Percentiles rank a stretch among this genome's conserved stretches.
Evolutionary conservation across 2,888 invertebrate genomes (phyloP).

Genomic region (Congeria kusceri): DNA sequence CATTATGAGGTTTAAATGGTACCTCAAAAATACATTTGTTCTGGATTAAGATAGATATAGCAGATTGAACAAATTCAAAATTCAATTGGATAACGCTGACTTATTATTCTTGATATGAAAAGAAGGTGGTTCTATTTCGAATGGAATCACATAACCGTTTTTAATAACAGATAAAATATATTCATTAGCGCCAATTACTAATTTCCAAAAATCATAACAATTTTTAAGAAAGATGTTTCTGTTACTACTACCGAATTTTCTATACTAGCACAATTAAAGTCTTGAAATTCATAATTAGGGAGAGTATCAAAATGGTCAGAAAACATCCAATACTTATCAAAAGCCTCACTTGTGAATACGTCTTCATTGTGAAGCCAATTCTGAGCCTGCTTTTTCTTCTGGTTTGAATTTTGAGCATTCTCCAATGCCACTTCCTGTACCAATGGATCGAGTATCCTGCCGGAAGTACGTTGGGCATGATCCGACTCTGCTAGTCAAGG

Average conservation of each 20-base stretch:
- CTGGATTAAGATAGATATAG: neutral
- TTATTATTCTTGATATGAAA: neutral
- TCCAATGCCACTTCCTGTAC: neutral
- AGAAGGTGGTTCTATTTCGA: neutral
- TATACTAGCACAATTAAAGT: neutral
- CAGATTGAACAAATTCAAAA: neutral
- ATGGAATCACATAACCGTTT: neutral
- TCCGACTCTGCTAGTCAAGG: neutral
- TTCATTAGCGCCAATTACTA: neutral
- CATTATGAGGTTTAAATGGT: neutral
- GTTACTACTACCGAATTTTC: neutral
- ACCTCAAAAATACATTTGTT: neutral
- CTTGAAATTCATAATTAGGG: neutral
- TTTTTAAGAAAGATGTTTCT: neutral
- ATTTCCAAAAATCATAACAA: slow-evolving; percentile 1
- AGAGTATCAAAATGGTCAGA: no score
- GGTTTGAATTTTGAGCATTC: neutral
- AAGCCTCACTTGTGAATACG: no score
- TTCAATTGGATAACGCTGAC: neutral
- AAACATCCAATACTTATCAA: no score
- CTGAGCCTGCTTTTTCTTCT: no score
- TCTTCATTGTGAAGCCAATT: no score
- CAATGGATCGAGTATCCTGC: neutral
- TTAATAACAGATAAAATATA: neutral
- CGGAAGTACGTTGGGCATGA: no score